Evolutionary conservation across 1,140 invertebrate genomes (phyloP).

Genomic region (Drosophila repletoides): DNA sequence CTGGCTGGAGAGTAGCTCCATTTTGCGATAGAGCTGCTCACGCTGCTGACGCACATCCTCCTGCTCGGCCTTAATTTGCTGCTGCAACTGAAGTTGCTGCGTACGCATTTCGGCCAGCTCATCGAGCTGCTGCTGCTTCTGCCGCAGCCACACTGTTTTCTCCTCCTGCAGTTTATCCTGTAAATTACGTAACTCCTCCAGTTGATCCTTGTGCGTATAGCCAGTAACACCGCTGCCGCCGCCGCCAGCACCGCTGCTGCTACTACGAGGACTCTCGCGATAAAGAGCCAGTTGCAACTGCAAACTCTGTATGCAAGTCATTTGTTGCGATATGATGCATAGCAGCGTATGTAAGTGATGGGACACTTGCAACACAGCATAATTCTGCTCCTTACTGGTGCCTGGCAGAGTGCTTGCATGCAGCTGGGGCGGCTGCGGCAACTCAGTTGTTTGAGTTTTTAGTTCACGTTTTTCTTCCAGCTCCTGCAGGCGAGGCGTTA

Average conservation of each 20-base stretch:
- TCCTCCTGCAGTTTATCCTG: constrained; percentile 91
- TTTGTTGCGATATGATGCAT: constrained; percentile 92
- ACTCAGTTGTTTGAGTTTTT: constrained; percentile 27
- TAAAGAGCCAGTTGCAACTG: constrained; percentile 86
- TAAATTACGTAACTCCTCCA: constrained; percentile 88
- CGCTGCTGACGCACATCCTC: constrained; percentile 92
- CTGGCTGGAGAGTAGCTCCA: constrained; percentile 90
- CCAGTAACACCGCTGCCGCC: constrained; percentile 35
- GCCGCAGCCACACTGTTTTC: constrained; percentile 88
- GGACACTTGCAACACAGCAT: constrained; percentile 88
- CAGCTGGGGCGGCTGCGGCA: constrained; percentile 48
- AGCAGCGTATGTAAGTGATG: constrained; percentile 92
- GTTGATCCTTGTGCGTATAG: constrained; percentile 88
- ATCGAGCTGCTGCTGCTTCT: constrained; percentile 85
- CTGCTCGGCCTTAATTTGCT: constrained; percentile 88
- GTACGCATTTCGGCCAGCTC: constrained; percentile 87
- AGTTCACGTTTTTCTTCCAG: constrained; percentile 71
- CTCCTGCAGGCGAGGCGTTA: constrained; percentile 70
- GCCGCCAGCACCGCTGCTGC: constrained; percentile 45
- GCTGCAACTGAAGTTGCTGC: constrained; percentile 83
- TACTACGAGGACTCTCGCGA: constrained; percentile 83
- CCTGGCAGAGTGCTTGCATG: constrained; percentile 72
- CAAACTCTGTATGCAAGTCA: constrained; percentile 91
- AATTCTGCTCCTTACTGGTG: constrained; percentile 85
- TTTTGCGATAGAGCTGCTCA: constrained; percentile 92